phyloP scores from a whole-genome alignment of 2,888 invertebrate species.

The Eurois occulta region DNA sequence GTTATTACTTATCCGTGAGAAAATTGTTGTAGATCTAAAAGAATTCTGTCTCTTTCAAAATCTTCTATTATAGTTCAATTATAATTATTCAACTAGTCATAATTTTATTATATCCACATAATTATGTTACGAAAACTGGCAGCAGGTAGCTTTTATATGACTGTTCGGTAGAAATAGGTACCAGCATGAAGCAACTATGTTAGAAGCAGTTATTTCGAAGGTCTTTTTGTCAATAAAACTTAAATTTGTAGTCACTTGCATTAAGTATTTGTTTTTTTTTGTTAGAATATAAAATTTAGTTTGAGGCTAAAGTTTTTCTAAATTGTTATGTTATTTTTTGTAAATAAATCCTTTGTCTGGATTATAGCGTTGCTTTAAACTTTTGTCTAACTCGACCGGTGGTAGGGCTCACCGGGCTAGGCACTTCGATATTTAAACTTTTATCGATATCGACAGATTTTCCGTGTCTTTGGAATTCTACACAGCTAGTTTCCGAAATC shows the following conservation, averaged over 20 bases:
- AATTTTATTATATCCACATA: neutral
- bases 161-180: neutral
- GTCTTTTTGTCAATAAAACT: conserved; percentile 41
- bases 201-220: conserved; percentile 33
- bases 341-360: neutral
- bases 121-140: neutral
- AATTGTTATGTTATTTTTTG: neutral
- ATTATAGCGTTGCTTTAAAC: neutral
- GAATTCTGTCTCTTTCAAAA: neutral
- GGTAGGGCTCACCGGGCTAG: neutral
- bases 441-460: conserved; percentile 31
- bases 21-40: neutral
- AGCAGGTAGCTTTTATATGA: neutral
- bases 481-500: conserved; percentile 8
- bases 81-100: neutral
- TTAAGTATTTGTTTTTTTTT: conserved; percentile 17
- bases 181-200: conserved; percentile 2
- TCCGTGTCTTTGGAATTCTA: conserved; percentile 2
- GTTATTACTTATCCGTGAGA: neutral
- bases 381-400: neutral
- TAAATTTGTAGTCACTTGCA: neutral
- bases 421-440: neutral
- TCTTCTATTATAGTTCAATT: neutral
- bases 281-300: neutral
- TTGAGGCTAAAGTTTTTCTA: neutral